Evolutionary conservation across 1,140 invertebrate species (phyloP), one percentile per base, ranked within the genome.

Genomic region (Brachionus plicatilis): DNA sequence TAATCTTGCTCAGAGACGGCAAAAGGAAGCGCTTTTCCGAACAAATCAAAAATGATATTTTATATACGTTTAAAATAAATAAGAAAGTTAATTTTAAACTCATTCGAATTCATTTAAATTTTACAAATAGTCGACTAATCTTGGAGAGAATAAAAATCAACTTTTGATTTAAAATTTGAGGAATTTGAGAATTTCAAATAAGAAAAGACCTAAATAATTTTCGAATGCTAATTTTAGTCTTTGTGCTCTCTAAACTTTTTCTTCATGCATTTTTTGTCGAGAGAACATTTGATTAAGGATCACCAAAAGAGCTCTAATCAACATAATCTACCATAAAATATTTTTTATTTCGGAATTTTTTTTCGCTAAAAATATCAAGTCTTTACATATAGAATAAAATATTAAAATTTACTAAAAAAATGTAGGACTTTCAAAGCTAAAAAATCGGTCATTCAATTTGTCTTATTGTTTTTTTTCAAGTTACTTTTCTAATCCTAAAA

Each of bases 31-130:
- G 66, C 27, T 68, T 68, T 14, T 68, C 66, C 12, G 14, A 37
- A 41, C 27, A 68, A 68, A 33, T 68, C 29, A 33, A 68, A 33
- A 41, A 41, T 12, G 66, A 68, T 33, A 68, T 60, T 60, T 60
- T 60, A 60, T 60, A 24, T 0, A 33, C 47, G 72, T 50, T 76
- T 50, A 50, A 50, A 76, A 76, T 72, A 9, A 76, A 50, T 76
- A 76, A 76, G 20, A 50, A 47, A 47, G 53, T 50, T 33, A 76
- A 76, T 76, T 76, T 76, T 50, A 76, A 76, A 76, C 45, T 76
- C 72, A 76, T 76, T 76, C 72, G 72, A 76, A 50, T 27, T 76
- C 72, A 76, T 76, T 76, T 76, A 76, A 72, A 72, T 41, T 76
- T 76, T 14, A 50, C 24, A 29, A 50, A 17, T 75, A 24, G 70